A percentile compares a stretch with the other conserved stretches of the same genome.
Evolutionary conservation across 2,797 vertebrate genomes (phyloP).

Genomic region (Microtus agrestis): DNA sequence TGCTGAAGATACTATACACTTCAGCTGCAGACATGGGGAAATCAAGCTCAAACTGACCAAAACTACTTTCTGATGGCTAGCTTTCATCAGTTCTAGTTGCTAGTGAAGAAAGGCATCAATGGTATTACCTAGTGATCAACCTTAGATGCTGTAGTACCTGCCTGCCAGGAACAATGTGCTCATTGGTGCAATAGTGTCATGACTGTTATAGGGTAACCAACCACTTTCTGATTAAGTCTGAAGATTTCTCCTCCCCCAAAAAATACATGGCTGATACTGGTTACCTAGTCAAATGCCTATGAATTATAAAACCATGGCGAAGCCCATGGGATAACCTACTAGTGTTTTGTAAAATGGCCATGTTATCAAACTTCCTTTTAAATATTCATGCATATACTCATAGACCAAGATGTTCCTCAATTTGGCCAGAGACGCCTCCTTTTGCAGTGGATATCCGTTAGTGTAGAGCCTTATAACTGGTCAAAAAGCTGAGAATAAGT

Average conservation of each 20-base stretch:
- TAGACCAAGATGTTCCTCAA: too few relatives aligned
- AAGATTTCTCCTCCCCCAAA: not conserved
- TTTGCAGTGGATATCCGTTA: not conserved
- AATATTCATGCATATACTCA: not conserved
- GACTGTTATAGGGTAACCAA: not conserved
- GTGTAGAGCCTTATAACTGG: not conserved
- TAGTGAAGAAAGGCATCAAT: not conserved
- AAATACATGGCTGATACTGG: not conserved
- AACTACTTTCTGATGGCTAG: not conserved
- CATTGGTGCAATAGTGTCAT: not conserved
- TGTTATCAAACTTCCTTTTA: not conserved
- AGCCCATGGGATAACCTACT: not conserved
- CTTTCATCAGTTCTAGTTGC: not conserved
- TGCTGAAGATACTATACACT: not conserved
- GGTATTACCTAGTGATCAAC: not conserved
- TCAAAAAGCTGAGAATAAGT: not conserved
- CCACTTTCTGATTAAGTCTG: not conserved
- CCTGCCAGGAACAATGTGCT: not conserved
- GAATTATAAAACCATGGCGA: not conserved
- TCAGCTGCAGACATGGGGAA: not conserved
- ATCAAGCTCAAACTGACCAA: not conserved
- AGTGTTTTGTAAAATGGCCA: not conserved
- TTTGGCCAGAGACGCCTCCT: not conserved
- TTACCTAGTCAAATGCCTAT: not conserved
- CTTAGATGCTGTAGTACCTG: not conserved